Conservation (phyloP, 2,888 invertebrate species). For the Clanis bilineata region DNA sequence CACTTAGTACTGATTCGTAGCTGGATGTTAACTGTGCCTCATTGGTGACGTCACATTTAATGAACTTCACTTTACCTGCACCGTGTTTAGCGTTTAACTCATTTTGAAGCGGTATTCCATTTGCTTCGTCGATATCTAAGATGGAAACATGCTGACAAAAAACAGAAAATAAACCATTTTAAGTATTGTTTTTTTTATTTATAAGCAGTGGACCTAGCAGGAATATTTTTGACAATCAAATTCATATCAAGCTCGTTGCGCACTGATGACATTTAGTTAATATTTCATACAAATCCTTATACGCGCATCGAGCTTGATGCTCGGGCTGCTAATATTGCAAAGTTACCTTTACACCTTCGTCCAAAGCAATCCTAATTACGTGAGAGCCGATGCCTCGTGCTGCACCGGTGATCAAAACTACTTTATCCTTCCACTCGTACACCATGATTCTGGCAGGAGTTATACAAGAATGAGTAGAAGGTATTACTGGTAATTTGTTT, state of each 20-base stretch:
- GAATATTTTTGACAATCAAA: too few relatives aligned
- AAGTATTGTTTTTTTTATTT: too few relatives aligned
- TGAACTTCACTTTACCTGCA: slow-evolving; percentile 25
- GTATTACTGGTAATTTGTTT: neutral
- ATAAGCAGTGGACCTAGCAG: too few relatives aligned
- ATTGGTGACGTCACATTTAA: slow-evolving; percentile 30
- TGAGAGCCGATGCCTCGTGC: slow-evolving; percentile 33
- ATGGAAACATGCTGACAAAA: slow-evolving; percentile 29
- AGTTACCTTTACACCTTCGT: slow-evolving; percentile 29
- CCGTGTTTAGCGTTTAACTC: slow-evolving; percentile 29
- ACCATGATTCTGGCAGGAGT: slow-evolving; percentile 15
- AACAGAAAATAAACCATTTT: too few relatives aligned
- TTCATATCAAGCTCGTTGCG: too few relatives aligned
- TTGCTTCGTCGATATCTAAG: slow-evolving; percentile 27
- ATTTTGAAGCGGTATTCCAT: slow-evolving; percentile 24
- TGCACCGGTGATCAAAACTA: slow-evolving; percentile 36
- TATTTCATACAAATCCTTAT: too few relatives aligned
- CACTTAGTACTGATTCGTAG: slow-evolving; percentile 22
- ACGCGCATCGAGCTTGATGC: neutral
- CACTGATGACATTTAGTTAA: too few relatives aligned
- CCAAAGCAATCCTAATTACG: slow-evolving; percentile 25
- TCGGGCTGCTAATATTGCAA: too few relatives aligned
- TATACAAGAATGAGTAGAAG: neutral
- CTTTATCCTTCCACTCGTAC: slow-evolving; percentile 29
- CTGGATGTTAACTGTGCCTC: slow-evolving; percentile 24